Base-by-base conservation (phyloP, 2,797 vertebrate species). In the Dendrocincla fuliginosa region DNA sequence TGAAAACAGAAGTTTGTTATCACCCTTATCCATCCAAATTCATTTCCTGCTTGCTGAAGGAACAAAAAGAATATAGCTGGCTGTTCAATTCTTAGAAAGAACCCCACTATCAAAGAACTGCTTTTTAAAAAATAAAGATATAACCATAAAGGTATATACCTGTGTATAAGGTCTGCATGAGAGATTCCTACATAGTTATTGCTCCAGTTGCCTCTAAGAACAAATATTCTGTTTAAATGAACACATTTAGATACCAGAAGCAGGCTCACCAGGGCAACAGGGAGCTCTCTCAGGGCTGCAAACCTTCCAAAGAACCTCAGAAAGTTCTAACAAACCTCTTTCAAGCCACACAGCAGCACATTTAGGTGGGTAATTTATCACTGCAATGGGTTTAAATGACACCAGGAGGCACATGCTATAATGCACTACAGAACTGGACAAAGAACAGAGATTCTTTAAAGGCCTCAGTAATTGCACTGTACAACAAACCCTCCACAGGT, bases 251-350 rank as follows among this genome's bases (percentile, higher is more conserved):
- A 63, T 13, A 81, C 14, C 33, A 81, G 39, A 1, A 82, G 50
- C 67, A 87, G 64, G 32, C 35, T 85, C 82, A 83, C 37, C 71
- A 85, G 56, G 73, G 53, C 52, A 93, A 83, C 60, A 68, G 52
- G 57, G 39, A 79, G 32, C 28, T 67, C 63, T 67, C 75, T 85
- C 20, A 77, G 68, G 52, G 35, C 39, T 71, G 73, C 53, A 85
- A 78, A 86, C n/a, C 32, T 65, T 33, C 63, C 41, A 39, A 53
- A 77, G 63, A 56, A 52, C n/a, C 33, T 59, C 4, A 8, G 13
- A 18, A 80, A 35, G 10, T 80, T 83, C 27, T 30, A 28, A 42
- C 7, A 77, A 68, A 42, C 9, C 16, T 77, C 32, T 30, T 74
- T 52, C 16, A 53, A 52, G 70, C 17, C 56, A 39, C 47, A 27